Conservation (phyloP, 2,113 vertebrate genomes). For the Neolamprologus longior region DNA sequence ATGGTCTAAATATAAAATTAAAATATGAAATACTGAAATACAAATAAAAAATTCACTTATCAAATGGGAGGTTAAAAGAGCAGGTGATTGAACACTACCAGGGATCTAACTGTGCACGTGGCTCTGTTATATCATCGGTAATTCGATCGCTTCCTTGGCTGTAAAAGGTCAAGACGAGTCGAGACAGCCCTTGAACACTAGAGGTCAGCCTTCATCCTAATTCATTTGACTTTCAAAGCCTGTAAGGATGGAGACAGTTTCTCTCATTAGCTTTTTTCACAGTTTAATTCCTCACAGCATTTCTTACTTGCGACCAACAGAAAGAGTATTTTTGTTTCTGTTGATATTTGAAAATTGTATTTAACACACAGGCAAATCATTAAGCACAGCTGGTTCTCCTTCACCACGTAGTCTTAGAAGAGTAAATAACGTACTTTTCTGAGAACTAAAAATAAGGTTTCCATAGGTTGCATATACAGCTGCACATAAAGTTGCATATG, state of each 20-base stretch:
- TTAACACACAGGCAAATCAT: not conserved
- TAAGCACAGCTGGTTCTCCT: not conserved
- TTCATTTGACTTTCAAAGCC: not conserved
- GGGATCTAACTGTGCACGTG: not conserved
- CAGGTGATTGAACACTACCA: not conserved
- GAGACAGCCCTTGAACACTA: not conserved
- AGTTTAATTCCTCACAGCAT: not conserved
- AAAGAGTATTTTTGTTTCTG: accelerated
- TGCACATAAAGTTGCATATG: not conserved
- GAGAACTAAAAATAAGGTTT: not conserved
- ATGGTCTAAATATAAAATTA: not conserved
- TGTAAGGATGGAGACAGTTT: not conserved
- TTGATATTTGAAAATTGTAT: accelerated
- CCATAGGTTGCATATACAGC: accelerated
- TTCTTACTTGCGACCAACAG: accelerated
- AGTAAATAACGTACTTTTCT: not conserved
- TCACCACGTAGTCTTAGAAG: not conserved
- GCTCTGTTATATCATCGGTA: not conserved
- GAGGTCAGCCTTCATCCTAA: not conserved
- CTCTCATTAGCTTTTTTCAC: not conserved
- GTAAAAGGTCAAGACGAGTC: not conserved
- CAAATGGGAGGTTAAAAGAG: not conserved
- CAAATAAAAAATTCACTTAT: not conserved
- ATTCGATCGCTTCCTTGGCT: not conserved
- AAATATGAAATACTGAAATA: not conserved